These are phyloP conservation scores for Acropternis orthonyx DNA, from an alignment of 2,797 vertebrate genomes.

Conservation along the genomic window DNA sequence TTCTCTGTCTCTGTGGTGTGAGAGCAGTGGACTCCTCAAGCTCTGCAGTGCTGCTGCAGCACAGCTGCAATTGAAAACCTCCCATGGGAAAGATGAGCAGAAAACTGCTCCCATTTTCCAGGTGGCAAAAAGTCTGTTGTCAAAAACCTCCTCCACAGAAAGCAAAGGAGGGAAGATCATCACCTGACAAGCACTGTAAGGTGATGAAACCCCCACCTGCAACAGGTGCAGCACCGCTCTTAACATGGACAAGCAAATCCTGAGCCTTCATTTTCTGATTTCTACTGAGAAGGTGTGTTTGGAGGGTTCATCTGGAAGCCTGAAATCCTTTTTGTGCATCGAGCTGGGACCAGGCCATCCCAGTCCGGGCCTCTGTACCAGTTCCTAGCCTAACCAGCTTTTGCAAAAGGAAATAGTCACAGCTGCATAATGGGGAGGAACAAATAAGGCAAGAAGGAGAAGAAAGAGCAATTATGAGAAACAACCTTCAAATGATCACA, in stretches of 20 bases:
- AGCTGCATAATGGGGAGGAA: fast-evolving
- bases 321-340: background rate
- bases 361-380: fast-evolving
- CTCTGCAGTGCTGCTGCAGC: background rate
- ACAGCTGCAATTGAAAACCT: background rate
- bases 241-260: fast-evolving
- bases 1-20: background rate
- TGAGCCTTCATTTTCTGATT: background rate
- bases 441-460: background rate
- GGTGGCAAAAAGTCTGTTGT: background rate
- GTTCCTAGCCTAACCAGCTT: fast-evolving
- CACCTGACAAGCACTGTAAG: fast-evolving
- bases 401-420: background rate
- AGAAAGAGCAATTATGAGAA: background rate
- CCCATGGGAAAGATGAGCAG: background rate
- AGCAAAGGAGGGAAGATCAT: background rate
- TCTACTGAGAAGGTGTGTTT: background rate
- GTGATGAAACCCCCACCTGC: background rate
- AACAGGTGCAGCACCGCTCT: background rate
- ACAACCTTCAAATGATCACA: background rate
- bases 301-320: background rate
- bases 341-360: background rate
- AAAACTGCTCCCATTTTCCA: background rate
- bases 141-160: background rate
- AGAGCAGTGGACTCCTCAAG: background rate